Percentiles rank a stretch among this genome's conserved stretches.
Evolutionary conservation across 2,888 invertebrate species (phyloP).

Genomic region (Venustoraphidia nigricollis): DNA sequence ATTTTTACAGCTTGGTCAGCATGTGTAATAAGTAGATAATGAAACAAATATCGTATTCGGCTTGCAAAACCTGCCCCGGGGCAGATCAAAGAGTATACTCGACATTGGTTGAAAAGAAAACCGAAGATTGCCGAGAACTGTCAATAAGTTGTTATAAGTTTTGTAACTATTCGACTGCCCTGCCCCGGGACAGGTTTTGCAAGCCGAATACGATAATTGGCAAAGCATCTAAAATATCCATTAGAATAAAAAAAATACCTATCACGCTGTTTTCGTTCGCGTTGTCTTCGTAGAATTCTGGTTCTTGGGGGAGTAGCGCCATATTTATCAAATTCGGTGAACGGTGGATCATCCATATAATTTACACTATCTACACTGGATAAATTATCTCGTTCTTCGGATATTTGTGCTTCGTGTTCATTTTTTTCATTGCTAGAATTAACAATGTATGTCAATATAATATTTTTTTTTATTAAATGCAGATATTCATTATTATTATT

Average conservation of each 20-base stretch:
- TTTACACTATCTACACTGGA: slow-evolving; percentile 7
- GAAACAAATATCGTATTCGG: too few species aligned
- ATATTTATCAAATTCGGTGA: slow-evolving; percentile 42
- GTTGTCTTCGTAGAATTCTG: slow-evolving; percentile 37
- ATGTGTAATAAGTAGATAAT: too few species aligned
- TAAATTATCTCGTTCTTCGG: not conserved
- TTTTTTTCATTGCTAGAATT: slow-evolving; percentile 3
- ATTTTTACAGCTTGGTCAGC: too few species aligned
- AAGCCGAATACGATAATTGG: too few species aligned
- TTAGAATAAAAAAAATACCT: slow-evolving; percentile 10
- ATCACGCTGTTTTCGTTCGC: slow-evolving; percentile 37
- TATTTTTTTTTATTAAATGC: slow-evolving; percentile 16
- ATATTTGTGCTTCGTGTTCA: not conserved
- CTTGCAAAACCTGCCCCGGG: too few species aligned
- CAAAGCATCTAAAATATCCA: not conserved
- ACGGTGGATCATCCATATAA: slow-evolving; percentile 14
- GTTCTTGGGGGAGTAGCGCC: slow-evolving; percentile 69
- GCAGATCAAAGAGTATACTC: too few species aligned
- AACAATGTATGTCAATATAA: slow-evolving; percentile 18
- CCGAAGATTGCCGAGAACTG: too few species aligned
- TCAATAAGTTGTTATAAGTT: too few species aligned
- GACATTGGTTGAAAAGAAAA: too few species aligned
- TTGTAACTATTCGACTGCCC: too few species aligned
- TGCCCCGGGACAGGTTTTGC: too few species aligned
- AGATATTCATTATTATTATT: too few species aligned